Evolutionary conservation across 2,113 vertebrate genomes (phyloP), one percentile per base, ranked within the genome.

Genomic region (Sinocyclocheilus grahami): DNA sequence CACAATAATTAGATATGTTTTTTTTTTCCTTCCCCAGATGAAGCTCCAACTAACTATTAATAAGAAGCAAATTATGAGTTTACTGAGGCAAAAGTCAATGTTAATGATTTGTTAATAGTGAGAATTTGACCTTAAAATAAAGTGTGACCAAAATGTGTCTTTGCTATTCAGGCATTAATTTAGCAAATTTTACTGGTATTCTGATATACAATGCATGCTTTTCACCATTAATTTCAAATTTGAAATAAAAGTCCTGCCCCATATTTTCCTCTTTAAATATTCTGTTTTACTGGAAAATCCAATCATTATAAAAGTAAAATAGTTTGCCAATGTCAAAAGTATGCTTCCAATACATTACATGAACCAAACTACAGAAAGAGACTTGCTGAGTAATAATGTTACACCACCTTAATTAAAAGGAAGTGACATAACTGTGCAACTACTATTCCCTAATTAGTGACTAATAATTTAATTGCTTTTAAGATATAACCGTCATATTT

Each of bases 391-490:
- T 85, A 81, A 72, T 24, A 4, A 24, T 27, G 20, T 69, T 22
- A 75, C 27, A 3, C 53, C 22, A 8, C 33, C 24, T 67, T 51
- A 85, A 88, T 83, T 83, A 78, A 84, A 81, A 84, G 37, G 33
- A 84, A 75, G 30, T n/a, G 58, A 82, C 71, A 77, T 75, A 24
- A 46, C 37, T 60, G 10, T 46, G 48, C 46, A 48, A 88, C 42
- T 14, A 20, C 42, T 16, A 20, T 30, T 46, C 16, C 0, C 37
- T 63, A 86, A 63, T 83, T 82, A 86, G 18, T 14, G 42, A 11
- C 18, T 85, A 83, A 78, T 37, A 42, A 22, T 58, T 27, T 1
- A 58, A 81, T 27, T 69, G 69, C 58, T 46, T 63, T 71, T 86
- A 46, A 20, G 58, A 76, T 14, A 74, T 30, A 48, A n/a, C 22